These are phyloP conservation scores for Agrotis exclamationis DNA, from an alignment of 2,888 invertebrate species.

Conservation along the genomic window DNA sequence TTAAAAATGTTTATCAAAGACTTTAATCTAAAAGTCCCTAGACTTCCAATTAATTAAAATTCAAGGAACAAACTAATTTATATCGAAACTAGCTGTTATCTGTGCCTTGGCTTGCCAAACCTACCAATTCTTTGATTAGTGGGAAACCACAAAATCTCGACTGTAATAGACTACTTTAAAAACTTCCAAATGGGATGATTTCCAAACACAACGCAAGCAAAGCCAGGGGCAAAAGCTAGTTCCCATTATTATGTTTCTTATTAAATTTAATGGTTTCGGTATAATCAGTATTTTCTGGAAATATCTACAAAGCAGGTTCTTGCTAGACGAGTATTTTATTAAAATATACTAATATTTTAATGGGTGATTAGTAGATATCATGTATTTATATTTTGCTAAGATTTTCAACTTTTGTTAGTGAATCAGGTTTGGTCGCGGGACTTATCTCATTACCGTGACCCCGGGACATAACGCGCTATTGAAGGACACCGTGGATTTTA, in stretches of 20 bases:
- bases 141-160: no score
- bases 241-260: conserved; percentile 33
- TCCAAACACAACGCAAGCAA: no score
- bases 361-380: conserved; percentile 22
- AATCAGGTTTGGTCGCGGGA: no score
- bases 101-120: no score
- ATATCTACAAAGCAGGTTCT: conserved; percentile 6
- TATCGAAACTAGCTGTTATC: conserved; percentile 1
- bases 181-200: no score
- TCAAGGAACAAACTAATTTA: conserved; percentile 13
- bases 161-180: no score
- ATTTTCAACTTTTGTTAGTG: conserved; percentile 1
- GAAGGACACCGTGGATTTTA: no score
- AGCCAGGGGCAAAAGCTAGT: no score
- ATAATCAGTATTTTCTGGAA: conserved; percentile 13
- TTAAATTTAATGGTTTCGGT: conserved; percentile 23
- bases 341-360: conserved; percentile 48
- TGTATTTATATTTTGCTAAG: conserved; percentile 30
- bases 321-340: conserved; percentile 38
- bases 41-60: conserved; percentile 27
- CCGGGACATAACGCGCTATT: no score
- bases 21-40: neutral
- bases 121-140: no score
- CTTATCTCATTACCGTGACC: no score
- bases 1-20: neutral